These are phyloP conservation scores for Bucorvus abyssinicus DNA, from an alignment of 2,797 vertebrate species.

Conservation along the genomic window DNA sequence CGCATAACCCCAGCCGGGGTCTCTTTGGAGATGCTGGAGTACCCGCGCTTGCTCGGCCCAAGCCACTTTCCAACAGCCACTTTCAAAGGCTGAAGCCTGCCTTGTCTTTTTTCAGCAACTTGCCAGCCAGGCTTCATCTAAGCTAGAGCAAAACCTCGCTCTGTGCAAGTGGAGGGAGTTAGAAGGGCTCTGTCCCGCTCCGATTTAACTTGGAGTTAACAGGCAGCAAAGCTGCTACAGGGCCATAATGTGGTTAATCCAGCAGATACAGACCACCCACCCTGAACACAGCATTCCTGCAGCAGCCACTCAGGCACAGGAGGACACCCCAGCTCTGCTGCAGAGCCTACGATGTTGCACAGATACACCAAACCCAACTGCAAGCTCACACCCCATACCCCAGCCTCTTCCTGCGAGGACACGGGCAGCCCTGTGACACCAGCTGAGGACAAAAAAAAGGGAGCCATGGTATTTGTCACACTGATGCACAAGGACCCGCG, in stretches of 20 bases:
- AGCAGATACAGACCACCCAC: not conserved
- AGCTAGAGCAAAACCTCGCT: not conserved
- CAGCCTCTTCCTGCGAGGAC: fast-evolving
- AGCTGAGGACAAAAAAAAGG: not conserved
- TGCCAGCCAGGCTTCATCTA: not conserved
- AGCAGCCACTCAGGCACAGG: fast-evolving
- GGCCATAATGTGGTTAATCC: not conserved
- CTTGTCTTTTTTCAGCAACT: not conserved
- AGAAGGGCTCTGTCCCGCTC: not conserved
- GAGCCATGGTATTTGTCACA: fast-evolving
- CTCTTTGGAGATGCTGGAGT: not conserved
- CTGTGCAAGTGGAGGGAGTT: not conserved
- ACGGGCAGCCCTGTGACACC: fast-evolving
- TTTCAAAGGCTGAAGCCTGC: not conserved
- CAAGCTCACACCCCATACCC: not conserved
- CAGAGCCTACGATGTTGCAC: not conserved
- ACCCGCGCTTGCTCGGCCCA: not conserved
- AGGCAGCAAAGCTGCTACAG: not conserved
- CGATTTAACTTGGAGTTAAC: not conserved
- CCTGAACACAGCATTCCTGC: fast-evolving
- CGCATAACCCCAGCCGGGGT: not conserved
- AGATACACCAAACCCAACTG: not conserved
- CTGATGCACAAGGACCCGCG: not conserved
- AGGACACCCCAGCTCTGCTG: not conserved
- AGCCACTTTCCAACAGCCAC: slow-evolving; percentile 29